phyloP scores from a whole-genome alignment of 2,888 invertebrate species.

The Oscheius sp. region DNA sequence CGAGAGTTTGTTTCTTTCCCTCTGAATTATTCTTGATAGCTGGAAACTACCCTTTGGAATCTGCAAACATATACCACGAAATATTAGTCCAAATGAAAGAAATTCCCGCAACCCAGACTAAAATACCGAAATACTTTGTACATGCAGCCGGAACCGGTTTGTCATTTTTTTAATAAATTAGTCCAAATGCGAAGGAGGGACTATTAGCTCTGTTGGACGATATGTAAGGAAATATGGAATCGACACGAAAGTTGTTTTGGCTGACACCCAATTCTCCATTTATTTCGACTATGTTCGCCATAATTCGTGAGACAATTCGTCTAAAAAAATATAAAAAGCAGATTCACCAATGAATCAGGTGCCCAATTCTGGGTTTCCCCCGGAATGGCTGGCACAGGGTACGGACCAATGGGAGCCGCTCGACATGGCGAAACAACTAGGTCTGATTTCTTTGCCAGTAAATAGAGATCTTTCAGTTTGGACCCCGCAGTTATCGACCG shows the following conservation, averaged over 20 bases:
- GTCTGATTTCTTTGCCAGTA: constrained; percentile 3
- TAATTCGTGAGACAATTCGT: constrained; percentile 24
- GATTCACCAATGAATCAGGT: constrained; percentile 41
- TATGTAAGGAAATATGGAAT: constrained; percentile 44
- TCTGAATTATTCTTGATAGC: constrained; percentile 27
- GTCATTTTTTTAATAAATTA: not conserved
- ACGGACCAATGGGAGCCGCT: constrained; percentile 42
- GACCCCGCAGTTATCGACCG: constrained; percentile 56
- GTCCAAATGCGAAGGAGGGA: constrained; percentile 37
- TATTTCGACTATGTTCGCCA: constrained; percentile 46
- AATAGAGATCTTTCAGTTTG: constrained; percentile 38
- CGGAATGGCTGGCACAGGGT: constrained; percentile 54
- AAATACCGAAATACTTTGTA: constrained; percentile 52
- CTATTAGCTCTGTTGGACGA: constrained; percentile 48
- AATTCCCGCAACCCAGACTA: not conserved
- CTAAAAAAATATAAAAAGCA: not conserved
- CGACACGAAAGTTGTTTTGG: constrained; percentile 42
- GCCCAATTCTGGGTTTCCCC: constrained; percentile 39
- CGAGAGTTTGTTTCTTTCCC: constrained; percentile 28
- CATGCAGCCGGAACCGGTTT: constrained; percentile 59
- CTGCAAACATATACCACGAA: constrained; percentile 60
- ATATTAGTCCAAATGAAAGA: constrained; percentile 42
- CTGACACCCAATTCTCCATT: constrained; percentile 49
- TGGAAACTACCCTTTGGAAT: constrained; percentile 38
- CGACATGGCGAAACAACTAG: constrained; percentile 47